Evolutionary conservation across 1,140 invertebrate genomes (phyloP), one percentile per base, ranked within the genome.

Genomic region (Sitobion miscanthi): DNA sequence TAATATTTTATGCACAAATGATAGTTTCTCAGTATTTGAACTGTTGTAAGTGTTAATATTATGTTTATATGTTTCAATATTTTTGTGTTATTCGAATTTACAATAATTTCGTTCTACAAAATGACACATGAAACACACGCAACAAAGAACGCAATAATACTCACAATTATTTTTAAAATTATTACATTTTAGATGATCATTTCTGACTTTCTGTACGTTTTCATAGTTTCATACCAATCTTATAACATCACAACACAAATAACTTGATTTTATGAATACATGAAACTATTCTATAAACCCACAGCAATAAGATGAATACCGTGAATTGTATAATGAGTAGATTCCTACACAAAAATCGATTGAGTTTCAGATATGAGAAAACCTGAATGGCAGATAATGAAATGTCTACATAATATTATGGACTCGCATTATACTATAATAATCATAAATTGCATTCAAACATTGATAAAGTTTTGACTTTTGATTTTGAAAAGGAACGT

Each of bases 321-420:
- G 14, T 77, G 62, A 77, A 77, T 77, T 77, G 62, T 77, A 77
- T 77, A 77, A 77, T 35, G 14, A 77, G 14, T 77, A n/a, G 30
- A n/a, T 14, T n/a, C 62, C 62, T 85, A 42, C 83, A 86, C 23
- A 45, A 42, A 25, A 42, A 86, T 86, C 38, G 83, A 86, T 86
- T 86, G 38, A 45, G 23, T 86, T 45, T 86, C 1, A 45, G 11
- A 86, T 86, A 86, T 3, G 38, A 45, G 38, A 45, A 45, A 42
- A 86, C 83, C 45, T 86, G 83, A 86, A 86, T 86, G 21, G 23
- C 1, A 45, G 23, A 86, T 86, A 86, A 86, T 86, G 83, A 86
- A 38, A 38, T 42, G 8, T n/a, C n/a, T 77, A 77, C 30, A 77
- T n/a, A 77, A 77, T 77, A 35, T 77, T 77, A 38, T 23, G 7